phyloP scores from a whole-genome alignment of 2,888 invertebrate species.

The Drosophila colorata region DNA sequence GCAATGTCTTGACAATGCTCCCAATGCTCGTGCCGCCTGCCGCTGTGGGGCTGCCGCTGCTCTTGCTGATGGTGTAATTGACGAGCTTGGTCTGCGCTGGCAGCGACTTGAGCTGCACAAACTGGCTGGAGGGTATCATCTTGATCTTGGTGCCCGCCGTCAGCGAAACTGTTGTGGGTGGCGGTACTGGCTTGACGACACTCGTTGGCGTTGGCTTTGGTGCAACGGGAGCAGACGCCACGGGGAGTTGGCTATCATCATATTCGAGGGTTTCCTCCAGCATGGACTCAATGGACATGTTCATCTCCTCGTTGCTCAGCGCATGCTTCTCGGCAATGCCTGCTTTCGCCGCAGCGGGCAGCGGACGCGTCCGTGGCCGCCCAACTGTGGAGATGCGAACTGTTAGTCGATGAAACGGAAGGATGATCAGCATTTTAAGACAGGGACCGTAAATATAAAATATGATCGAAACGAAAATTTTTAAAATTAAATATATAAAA shows the following conservation, averaged over 20 bases:
- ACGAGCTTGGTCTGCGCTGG: slow-evolving; percentile 81
- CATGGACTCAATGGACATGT: slow-evolving; percentile 84
- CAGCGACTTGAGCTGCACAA: slow-evolving; percentile 83
- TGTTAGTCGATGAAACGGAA: slow-evolving; percentile 58
- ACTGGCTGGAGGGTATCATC: slow-evolving; percentile 84
- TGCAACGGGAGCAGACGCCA: neutral
- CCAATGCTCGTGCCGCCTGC: slow-evolving; percentile 65
- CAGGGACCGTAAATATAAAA: slow-evolving; percentile 51
- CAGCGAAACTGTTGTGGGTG: slow-evolving; percentile 52
- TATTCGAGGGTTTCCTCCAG: slow-evolving; percentile 80
- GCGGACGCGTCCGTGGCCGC: slow-evolving; percentile 85
- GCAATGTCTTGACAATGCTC: slow-evolving; percentile 78
- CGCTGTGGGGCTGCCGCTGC: slow-evolving; percentile 40
- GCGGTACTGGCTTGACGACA: slow-evolving; percentile 28
- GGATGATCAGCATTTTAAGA: slow-evolving; percentile 33
- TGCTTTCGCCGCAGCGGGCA: slow-evolving; percentile 44
- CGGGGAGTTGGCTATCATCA: slow-evolving; percentile 51
- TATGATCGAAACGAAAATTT: slow-evolving; percentile 12
- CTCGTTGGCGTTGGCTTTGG: slow-evolving; percentile 17
- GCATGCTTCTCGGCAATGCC: slow-evolving; percentile 32
- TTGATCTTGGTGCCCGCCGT: slow-evolving; percentile 82
- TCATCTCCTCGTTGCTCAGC: slow-evolving; percentile 82
- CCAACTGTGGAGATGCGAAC: slow-evolving; percentile 85
- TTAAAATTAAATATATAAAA: neutral
- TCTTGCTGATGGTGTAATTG: slow-evolving; percentile 81